These are phyloP conservation scores for Chlamydotis undulata DNA, from an alignment of 2,113 vertebrate species.

Conservation along the genomic window DNA sequence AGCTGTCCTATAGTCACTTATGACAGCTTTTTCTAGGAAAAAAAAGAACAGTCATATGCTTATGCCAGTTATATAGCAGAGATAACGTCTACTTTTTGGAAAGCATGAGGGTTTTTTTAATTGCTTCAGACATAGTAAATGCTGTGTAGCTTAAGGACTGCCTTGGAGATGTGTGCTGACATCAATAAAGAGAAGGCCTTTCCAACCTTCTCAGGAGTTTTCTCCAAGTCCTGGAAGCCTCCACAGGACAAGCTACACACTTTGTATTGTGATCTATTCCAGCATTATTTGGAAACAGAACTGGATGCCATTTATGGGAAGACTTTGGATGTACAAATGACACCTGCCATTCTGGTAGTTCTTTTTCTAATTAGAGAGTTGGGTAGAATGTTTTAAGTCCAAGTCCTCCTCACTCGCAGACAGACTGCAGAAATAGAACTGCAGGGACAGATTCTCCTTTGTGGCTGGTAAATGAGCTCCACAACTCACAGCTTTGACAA, in stretches of 20 bases:
- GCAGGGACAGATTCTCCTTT: neutral
- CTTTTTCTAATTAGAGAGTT: neutral
- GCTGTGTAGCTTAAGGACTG: neutral
- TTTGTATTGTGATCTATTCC: neutral
- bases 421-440: neutral
- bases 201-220: neutral
- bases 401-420: neutral
- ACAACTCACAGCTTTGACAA: neutral
- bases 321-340: neutral
- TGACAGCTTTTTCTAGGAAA: neutral
- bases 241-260: neutral
- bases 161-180: neutral
- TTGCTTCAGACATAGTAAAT: neutral
- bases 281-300: neutral
- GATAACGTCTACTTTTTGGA: neutral
- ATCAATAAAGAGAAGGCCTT: neutral
- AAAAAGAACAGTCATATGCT: neutral
- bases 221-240: neutral
- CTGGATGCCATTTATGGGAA: neutral
- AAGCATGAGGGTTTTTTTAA: neutral
- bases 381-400: neutral
- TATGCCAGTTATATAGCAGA: neutral
- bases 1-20: neutral
- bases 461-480: neutral
- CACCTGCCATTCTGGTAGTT: neutral